Evolutionary conservation across 2,113 vertebrate species (phyloP), one percentile per base, ranked within the genome.

Genomic region (Manacus vitellinus): DNA sequence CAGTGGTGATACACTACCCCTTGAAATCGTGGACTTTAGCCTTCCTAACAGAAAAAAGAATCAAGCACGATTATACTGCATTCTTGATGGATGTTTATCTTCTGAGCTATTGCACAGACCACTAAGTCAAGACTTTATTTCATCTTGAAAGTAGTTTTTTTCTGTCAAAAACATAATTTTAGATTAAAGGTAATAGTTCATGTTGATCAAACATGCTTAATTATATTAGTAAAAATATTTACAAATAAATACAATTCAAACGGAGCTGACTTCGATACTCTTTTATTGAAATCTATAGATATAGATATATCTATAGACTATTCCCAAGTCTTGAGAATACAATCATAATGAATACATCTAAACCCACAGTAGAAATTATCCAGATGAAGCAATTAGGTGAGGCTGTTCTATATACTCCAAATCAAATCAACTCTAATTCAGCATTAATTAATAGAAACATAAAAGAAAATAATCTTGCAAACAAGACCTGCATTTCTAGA

Each of bases 311-410:
- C 35, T 35, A 35, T 35, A 35, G 35, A 35, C 51, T 82, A 39
- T 86, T 92, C 27, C 58, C 25, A 54, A 51, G 35, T 27, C 33
- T 23, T 62, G 61, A 92, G 33, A 90, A 79, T 24, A 62, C 12
- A 80, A 25, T 77, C 41, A 33, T 67, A 79, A 89, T 70, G 20
- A 92, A 47, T 68, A 70, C 4, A 7, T 80, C 65, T 89, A 46
- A 82, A 94, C 56, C 14, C n/a, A 49, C 68, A 54, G 41, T 28
- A 95, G 23, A 39, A 91, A 51, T 44, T 18, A 65, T 54, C 39
- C 76, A 72, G 83, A 43, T 88, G 39, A 96, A 93, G 16, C 47
- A 74, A 92, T 85, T 82, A 91, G 68, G 44, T 94, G 47, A 89
- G 59, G 37, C 31, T 90, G 24, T 51, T 86, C 61, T 27, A 33